These are phyloP conservation scores for Adelosebastes latens DNA, from an alignment of 2,797 vertebrate species.

Conservation along the genomic window DNA sequence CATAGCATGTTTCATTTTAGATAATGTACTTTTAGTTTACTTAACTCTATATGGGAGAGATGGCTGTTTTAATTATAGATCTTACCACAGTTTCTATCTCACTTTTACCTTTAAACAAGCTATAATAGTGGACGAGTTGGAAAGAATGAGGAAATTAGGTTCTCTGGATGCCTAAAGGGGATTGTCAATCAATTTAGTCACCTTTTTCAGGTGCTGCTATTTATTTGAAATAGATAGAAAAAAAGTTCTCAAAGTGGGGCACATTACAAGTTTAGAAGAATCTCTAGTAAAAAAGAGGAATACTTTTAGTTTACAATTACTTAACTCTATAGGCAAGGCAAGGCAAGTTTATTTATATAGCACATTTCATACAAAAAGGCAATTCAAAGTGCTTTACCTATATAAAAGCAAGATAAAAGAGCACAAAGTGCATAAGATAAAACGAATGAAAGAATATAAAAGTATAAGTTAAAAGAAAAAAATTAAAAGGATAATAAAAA, in stretches of 20 bases:
- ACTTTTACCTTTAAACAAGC: neutral
- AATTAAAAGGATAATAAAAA: too few relatives aligned
- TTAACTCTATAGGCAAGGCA: too few relatives aligned
- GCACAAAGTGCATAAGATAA: too few relatives aligned
- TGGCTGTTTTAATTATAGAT: neutral
- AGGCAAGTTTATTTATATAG: too few relatives aligned
- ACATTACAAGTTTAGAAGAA: neutral
- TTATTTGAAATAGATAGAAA: conserved; percentile 25
- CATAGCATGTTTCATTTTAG: neutral
- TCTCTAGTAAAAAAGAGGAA: neutral
- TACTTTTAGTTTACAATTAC: too few relatives aligned
- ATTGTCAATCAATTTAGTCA: conserved; percentile 63
- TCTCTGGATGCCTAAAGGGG: conserved; percentile 49
- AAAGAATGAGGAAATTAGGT: conserved; percentile 85
- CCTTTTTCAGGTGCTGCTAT: conserved; percentile 45
- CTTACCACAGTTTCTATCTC: neutral
- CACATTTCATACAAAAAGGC: too few relatives aligned
- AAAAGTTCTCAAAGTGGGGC: neutral
- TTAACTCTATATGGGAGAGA: neutral
- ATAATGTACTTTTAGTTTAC: neutral
- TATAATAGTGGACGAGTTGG: conserved; percentile 39
- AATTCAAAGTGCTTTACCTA: too few relatives aligned
- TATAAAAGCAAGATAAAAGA: too few relatives aligned
- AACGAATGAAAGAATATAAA: too few relatives aligned
- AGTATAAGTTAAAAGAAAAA: too few relatives aligned